Conservation (phyloP, 2,113 vertebrate genomes). For the Passer domesticus region DNA sequence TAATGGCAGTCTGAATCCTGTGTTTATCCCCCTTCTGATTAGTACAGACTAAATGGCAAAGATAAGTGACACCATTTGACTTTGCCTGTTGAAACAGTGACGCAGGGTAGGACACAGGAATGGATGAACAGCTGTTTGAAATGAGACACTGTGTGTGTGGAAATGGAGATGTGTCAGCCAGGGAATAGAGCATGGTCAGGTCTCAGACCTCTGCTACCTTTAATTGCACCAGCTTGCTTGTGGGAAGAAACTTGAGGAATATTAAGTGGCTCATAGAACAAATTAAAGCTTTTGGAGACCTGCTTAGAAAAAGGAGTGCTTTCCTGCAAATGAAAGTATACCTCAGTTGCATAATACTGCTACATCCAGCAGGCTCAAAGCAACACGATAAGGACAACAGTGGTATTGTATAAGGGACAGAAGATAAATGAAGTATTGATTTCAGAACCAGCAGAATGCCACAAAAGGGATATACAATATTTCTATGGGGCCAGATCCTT, state of each 20-base stretch:
- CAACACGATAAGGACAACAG: neutral
- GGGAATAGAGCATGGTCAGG: neutral
- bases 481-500: neutral
- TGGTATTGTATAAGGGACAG: neutral
- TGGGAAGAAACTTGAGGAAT: neutral
- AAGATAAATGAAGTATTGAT: constrained; percentile 37
- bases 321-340: neutral
- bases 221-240: constrained; percentile 7
- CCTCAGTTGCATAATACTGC: neutral
- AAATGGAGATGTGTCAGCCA: constrained; percentile 32
- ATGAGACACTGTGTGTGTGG: neutral
- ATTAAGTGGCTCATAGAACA: neutral
- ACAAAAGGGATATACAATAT: neutral
- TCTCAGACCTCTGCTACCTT: constrained; percentile 29
- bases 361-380: neutral
- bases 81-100: constrained; percentile 12
- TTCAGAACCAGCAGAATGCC: constrained; percentile 3
- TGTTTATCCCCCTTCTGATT: neutral
- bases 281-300: neutral
- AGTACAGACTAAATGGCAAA: neutral
- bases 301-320: neutral
- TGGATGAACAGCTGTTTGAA: constrained; percentile 41
- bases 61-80: constrained; percentile 23
- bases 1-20: neutral
- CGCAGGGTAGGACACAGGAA: neutral